Base-by-base conservation (phyloP, 2,888 invertebrate genomes). In the Orchesellides sinensis region DNA sequence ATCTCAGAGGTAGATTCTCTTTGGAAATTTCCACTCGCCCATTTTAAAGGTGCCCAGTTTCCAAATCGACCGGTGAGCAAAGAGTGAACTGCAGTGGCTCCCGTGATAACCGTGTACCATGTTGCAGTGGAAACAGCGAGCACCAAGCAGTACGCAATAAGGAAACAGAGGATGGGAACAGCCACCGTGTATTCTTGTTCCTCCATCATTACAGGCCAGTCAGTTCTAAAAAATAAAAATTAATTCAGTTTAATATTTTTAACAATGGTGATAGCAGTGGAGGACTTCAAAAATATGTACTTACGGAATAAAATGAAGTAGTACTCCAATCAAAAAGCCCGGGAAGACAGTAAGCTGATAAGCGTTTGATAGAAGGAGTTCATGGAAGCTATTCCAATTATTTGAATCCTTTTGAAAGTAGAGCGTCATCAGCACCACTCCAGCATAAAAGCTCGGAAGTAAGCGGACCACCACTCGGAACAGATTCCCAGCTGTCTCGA, bases 1-100 rank as follows among this genome's bases (percentile, higher is more conserved):
- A 8, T 85, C 83, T n/a, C n/a, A n/a, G n/a, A n/a, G n/a, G n/a
- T n/a, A 19, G 70, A 78, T 17, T 45, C 54, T 12, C 70, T 25
- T 12, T 65, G 52, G 6, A 21, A 14, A 29, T 59, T 59, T n/a
- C 61, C 52, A 3, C n/a, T n/a, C n/a, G n/a, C n/a, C n/a, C 69
- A 52, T 19, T 47, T 17, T 2, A n/a, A n/a, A n/a, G 78, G 78
- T 1, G 70, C 45, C 80, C 80, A 80, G 0, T 63, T 56, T 3
- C 80, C 72, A 54, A 80, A 80, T 5, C 80, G 35, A 14, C 72
- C 25, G 54, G 49, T 65, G 8, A 80, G 21, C 2, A 80, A 29
- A 88, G 93, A 92, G 90, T 95, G 93, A 2, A 93, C 92, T 4
- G 94, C 91, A 77, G 94, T 94, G 66, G 95, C 95, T 56, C 93